These are phyloP conservation scores for Myiopsitta monachus DNA, from an alignment of 2,113 vertebrate genomes.

Conservation along the genomic window DNA sequence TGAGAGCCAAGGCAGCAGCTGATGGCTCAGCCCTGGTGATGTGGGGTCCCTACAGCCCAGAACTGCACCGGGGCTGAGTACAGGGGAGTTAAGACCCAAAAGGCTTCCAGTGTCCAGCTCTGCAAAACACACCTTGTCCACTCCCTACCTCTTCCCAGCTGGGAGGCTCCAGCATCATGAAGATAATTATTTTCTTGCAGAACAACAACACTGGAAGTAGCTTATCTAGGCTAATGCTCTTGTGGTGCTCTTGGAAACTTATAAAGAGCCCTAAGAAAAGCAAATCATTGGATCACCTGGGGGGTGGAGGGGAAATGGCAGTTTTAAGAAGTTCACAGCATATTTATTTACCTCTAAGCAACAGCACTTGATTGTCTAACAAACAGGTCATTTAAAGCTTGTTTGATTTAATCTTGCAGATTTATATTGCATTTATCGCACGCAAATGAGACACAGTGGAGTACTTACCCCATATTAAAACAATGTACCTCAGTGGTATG, in stretches of 20 bases:
- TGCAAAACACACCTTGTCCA: neutral
- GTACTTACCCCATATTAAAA: slow-evolving; percentile 96
- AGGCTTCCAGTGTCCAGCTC: neutral
- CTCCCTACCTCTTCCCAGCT: neutral
- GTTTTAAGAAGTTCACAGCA: slow-evolving; percentile 27
- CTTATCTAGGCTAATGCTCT: neutral
- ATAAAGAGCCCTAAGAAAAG: slow-evolving; percentile 1
- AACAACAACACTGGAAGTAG: neutral
- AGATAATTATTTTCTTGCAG: neutral
- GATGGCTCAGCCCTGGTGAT: neutral
- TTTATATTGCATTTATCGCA: slow-evolving; percentile 7
- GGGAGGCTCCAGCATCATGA: neutral
- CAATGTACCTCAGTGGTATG: slow-evolving; percentile 88
- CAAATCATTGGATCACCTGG: neutral
- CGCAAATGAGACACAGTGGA: neutral
- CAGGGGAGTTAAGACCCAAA: neutral
- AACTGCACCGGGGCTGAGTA: neutral
- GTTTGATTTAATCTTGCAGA: neutral
- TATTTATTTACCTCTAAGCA: slow-evolving; percentile 7
- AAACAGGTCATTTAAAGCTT: slow-evolving; percentile 36
- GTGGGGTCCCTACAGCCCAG: neutral
- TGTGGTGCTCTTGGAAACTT: neutral
- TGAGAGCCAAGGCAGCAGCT: neutral
- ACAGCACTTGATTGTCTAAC: neutral
- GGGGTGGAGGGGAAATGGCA: neutral